These are phyloP conservation scores for Hydrozoanthus tunicans DNA, from an alignment of 64 coral and sea anemone species.

Conservation along the genomic window DNA sequence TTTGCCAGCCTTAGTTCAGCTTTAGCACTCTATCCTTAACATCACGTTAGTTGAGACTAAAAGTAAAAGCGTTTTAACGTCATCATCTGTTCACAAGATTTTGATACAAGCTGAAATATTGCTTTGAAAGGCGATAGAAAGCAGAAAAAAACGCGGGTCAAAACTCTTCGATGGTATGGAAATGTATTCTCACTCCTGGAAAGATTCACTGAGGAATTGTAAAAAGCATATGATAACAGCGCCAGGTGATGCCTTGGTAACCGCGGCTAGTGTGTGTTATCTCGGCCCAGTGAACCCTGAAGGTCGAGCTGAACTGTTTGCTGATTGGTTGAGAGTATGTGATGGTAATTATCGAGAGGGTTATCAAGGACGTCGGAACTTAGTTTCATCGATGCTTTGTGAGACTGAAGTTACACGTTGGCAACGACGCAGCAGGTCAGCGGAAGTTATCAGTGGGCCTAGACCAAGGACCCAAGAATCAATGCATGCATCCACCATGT, in stretches of 20 bases:
- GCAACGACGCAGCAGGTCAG: background rate
- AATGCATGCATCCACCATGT: background rate
- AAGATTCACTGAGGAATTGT: conserved; percentile 50
- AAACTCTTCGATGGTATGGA: conserved; percentile 68
- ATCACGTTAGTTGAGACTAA: too few species aligned
- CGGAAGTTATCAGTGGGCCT: background rate
- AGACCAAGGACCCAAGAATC: conserved; percentile 7
- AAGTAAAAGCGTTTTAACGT: too few species aligned
- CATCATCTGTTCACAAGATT: background rate
- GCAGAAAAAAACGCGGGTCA: conserved; percentile 61
- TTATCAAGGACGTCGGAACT: conserved; percentile 26
- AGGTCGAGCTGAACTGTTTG: conserved; percentile 75
- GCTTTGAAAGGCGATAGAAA: conserved; percentile 44
- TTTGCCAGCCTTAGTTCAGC: background rate
- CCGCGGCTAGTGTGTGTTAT: conserved; percentile 85
- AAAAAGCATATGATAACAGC: conserved; percentile 76
- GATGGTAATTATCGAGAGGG: conserved; percentile 59
- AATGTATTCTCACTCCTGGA: conserved; percentile 68
- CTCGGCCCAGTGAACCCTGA: conserved; percentile 74
- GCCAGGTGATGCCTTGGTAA: conserved; percentile 87
- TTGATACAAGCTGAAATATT: background rate
- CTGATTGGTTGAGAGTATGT: conserved; percentile 90
- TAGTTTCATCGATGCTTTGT: conserved; percentile 52
- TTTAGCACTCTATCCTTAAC: background rate
- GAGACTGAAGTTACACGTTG: background rate